These are phyloP conservation scores for Panzeria rudis DNA, from an alignment of 2,888 invertebrate genomes.

Conservation along the genomic window DNA sequence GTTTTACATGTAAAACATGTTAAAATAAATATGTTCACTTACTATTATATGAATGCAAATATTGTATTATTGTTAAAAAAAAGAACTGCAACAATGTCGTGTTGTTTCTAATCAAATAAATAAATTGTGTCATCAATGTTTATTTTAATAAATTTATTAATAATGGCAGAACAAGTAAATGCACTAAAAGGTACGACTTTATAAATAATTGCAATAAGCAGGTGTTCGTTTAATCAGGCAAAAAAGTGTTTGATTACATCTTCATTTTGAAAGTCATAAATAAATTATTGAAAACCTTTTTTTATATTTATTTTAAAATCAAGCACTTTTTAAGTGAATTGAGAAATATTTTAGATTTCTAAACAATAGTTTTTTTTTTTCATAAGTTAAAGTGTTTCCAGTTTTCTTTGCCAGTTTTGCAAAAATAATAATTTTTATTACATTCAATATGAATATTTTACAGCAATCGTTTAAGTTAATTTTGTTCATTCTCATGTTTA, in stretches of 20 bases:
- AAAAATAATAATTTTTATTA: background rate
- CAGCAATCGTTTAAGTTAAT: background rate
- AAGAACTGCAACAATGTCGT: slow-evolving; percentile 12
- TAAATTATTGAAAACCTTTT: slow-evolving; percentile 25
- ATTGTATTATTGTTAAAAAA: slow-evolving; percentile 6
- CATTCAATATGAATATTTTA: background rate
- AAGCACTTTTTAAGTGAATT: background rate
- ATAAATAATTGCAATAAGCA: slow-evolving; percentile 33
- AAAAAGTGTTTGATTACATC: slow-evolving; percentile 40
- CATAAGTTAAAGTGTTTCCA: background rate
- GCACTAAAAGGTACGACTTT: background rate
- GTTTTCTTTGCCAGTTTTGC: background rate
- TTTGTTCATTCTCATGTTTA: background rate
- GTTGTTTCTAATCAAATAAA: slow-evolving; percentile 31
- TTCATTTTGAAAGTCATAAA: slow-evolving; percentile 30
- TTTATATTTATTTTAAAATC: background rate
- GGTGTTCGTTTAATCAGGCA: slow-evolving; percentile 56
- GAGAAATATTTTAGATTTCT: background rate
- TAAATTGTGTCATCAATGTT: slow-evolving; percentile 60
- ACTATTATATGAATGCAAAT: background rate
- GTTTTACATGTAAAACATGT: background rate
- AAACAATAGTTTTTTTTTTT: background rate
- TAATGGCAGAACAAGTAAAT: background rate
- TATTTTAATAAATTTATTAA: slow-evolving; percentile 22
- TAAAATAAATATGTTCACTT: background rate